phyloP scores from a whole-genome alignment of 2,113 vertebrate species.

The Hirundichthys speculiger region DNA sequence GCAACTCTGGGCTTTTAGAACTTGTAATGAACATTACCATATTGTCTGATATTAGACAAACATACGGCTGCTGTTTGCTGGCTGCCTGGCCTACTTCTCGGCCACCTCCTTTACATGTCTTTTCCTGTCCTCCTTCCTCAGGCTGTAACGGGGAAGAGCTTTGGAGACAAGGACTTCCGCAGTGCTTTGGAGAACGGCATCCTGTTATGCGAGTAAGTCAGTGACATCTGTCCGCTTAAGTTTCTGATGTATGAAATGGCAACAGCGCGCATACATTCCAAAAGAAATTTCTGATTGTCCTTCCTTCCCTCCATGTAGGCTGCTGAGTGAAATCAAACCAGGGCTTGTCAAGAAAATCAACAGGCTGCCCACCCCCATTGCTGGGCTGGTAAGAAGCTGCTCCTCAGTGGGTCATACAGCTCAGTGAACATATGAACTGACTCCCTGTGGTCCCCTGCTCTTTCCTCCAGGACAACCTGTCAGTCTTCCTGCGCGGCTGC shows the following conservation, averaged over 20 bases:
- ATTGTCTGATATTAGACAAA: neutral
- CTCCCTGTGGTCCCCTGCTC: constrained; percentile 17
- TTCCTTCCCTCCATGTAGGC: constrained; percentile 76
- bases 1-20: neutral
- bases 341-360: constrained; percentile 98
- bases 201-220: constrained; percentile 97
- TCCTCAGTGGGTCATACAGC: constrained; percentile 10
- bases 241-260: constrained; percentile 35
- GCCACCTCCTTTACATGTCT: constrained; percentile 23
- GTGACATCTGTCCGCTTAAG: constrained; percentile 13
- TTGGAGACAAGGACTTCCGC: constrained; percentile 95
- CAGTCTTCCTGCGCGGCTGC: constrained; percentile 94
- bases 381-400: constrained; percentile 91
- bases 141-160: constrained; percentile 94
- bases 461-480: constrained; percentile 90
- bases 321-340: constrained; percentile 95
- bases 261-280: constrained; percentile 29
- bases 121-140: constrained; percentile 65
- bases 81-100: neutral
- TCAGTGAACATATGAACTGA: constrained; percentile 28
- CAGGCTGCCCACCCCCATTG: constrained; percentile 94
- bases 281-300: constrained; percentile 36
- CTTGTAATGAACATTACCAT: neutral
- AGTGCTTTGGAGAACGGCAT: constrained; percentile 94
- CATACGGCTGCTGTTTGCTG: neutral